Percentiles rank a stretch among this genome's conserved stretches.
Conservation (phyloP, 2,888 invertebrate genomes). For the Gisinianus flammeolus region DNA sequence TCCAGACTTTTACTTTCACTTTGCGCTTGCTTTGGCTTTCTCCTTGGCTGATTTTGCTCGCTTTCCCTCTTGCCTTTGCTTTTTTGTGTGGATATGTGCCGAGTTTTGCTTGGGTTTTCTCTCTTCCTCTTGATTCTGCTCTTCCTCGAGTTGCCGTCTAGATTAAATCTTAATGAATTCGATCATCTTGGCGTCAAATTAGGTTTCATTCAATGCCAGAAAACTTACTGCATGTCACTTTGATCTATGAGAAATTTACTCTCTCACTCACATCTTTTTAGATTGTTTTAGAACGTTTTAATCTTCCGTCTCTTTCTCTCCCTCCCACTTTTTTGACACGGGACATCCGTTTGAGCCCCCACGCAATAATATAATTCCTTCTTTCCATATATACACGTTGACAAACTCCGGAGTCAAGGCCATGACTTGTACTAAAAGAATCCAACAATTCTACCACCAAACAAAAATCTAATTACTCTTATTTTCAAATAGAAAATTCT, state of each 20-base stretch:
- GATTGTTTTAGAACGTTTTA: background rate
- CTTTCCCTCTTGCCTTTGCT: no score
- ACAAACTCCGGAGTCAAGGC: no score
- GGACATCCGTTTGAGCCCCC: no score
- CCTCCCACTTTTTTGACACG: no score
- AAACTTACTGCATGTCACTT: background rate
- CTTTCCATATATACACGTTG: no score
- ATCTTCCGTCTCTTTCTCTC: background rate
- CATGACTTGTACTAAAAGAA: no score
- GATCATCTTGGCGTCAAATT: background rate
- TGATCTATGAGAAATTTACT: background rate
- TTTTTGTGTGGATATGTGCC: background rate
- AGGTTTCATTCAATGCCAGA: background rate
- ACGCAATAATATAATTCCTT: no score
- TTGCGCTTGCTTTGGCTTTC: background rate
- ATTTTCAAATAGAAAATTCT: no score
- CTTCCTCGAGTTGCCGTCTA: background rate
- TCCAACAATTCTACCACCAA: no score
- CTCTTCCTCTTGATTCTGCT: background rate
- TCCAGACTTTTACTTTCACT: background rate
- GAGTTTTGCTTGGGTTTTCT: background rate
- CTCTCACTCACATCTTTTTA: background rate
- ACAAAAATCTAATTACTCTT: no score
- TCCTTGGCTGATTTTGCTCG: background rate
- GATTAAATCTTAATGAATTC: background rate